Percentiles rank a stretch among this genome's conserved stretches.
phyloP scores from a whole-genome alignment of 2,113 vertebrate species.

The Megaleporinus macrocephalus region DNA sequence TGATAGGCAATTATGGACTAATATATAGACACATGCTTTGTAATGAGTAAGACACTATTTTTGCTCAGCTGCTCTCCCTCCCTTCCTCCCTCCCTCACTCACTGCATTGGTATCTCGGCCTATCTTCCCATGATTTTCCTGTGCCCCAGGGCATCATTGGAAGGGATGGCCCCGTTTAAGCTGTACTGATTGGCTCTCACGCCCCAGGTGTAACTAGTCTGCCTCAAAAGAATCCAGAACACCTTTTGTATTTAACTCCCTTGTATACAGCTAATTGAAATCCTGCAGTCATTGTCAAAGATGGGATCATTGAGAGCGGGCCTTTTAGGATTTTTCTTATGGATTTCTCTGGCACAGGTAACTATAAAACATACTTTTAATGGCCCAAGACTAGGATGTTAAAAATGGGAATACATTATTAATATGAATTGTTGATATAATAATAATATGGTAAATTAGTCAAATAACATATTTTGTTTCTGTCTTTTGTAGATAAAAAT shows the following conservation, averaged over 20 bases:
- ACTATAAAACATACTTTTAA: conserved; percentile 28
- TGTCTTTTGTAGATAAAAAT: conserved; percentile 65
- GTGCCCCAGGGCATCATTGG: conserved; percentile 61
- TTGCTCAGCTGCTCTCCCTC: neutral
- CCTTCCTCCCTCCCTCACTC: conserved; percentile 37
- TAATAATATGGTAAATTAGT: neutral
- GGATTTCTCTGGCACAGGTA: conserved; percentile 75
- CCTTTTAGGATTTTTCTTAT: conserved; percentile 70
- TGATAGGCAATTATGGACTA: neutral
- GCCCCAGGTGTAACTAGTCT: conserved; percentile 45
- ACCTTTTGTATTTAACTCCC: conserved; percentile 71
- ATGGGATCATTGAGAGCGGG: conserved; percentile 70
- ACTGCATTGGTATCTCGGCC: neutral
- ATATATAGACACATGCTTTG: neutral
- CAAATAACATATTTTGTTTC: conserved; percentile 12
- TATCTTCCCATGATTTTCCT: conserved; percentile 57
- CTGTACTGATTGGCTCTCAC: conserved; percentile 74
- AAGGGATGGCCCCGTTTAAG: conserved; percentile 63
- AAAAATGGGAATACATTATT: too few species aligned
- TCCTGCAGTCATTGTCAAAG: conserved; percentile 67
- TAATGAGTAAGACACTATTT: neutral
- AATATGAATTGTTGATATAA: neutral
- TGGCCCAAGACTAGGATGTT: too few species aligned
- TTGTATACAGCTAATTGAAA: conserved; percentile 73
- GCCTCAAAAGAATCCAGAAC: conserved; percentile 73